Percentiles rank a stretch among this genome's conserved stretches.
Conservation (phyloP, 2,113 vertebrate genomes). For the Poeciliopsis occidentalis region DNA sequence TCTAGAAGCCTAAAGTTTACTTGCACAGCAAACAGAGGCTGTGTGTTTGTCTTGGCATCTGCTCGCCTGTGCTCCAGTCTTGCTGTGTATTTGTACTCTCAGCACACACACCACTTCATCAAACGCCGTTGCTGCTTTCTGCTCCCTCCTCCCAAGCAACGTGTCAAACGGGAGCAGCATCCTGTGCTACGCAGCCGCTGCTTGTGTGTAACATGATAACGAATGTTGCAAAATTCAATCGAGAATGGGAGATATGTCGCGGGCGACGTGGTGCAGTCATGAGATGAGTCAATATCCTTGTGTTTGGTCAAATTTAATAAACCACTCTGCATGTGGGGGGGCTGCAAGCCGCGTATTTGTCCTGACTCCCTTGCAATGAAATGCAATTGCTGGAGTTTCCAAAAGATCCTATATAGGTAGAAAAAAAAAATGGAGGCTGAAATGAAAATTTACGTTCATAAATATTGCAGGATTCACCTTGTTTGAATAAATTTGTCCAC, state of each 20-base stretch:
- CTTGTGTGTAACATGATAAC: conserved; percentile 51
- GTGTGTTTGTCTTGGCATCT: conserved; percentile 10
- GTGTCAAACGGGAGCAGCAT: conserved; percentile 40
- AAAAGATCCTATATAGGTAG: conserved; percentile 17
- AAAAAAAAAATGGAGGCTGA: conserved; percentile 18
- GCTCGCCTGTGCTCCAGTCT: neutral
- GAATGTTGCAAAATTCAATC: conserved; percentile 49
- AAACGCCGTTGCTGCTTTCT: conserved; percentile 24
- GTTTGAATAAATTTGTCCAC: conserved; percentile 1
- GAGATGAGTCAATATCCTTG: conserved; percentile 22
- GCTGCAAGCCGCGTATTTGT: conserved; percentile 17
- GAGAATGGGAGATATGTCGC: conserved; percentile 13
- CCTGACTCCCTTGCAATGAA: conserved; percentile 36
- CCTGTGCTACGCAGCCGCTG: conserved; percentile 7
- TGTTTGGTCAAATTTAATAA: conserved; percentile 55
- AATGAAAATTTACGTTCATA: conserved; percentile 24
- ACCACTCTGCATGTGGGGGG: conserved; percentile 13
- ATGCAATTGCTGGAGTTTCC: conserved; percentile 23
- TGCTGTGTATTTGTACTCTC: neutral
- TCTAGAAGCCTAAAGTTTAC: neutral
- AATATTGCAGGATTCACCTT: conserved; percentile 14
- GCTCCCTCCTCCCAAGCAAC: conserved; percentile 3
- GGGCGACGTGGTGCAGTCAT: conserved; percentile 8
- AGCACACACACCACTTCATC: conserved; percentile 28
- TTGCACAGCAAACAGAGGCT: neutral